Evolutionary conservation across 2,797 vertebrate genomes (phyloP).

Genomic region (Botia kubotai): DNA sequence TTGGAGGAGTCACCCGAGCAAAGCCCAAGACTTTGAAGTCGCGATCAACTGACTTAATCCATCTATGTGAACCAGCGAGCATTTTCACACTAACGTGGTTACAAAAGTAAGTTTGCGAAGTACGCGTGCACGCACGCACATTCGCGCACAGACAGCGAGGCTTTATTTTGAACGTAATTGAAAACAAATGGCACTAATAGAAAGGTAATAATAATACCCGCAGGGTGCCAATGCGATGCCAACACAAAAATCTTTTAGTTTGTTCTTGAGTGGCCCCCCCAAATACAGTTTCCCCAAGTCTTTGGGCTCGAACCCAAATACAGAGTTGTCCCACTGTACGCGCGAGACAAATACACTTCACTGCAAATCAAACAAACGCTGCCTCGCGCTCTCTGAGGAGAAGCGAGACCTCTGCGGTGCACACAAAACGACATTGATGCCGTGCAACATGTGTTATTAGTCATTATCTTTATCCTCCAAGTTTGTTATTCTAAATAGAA

Average conservation of each 20-base stretch:
- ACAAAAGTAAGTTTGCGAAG: not conserved
- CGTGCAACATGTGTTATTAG: slow-evolving; percentile 45
- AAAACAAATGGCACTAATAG: not conserved
- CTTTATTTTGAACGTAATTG: slow-evolving; percentile 19
- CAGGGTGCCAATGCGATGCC: slow-evolving; percentile 6
- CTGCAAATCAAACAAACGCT: slow-evolving; percentile 68
- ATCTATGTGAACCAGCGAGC: slow-evolving; percentile 32
- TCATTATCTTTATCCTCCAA: slow-evolving; percentile 34
- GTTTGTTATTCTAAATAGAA: slow-evolving; percentile 42
- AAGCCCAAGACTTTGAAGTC: slow-evolving; percentile 59
- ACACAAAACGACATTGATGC: slow-evolving; percentile 25
- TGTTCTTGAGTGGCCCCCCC: slow-evolving; percentile 38
- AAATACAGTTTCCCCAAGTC: not conserved
- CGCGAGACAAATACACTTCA: slow-evolving; percentile 57
- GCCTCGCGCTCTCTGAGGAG: slow-evolving; percentile 65
- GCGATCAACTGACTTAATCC: slow-evolving; percentile 44
- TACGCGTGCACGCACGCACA: not conserved
- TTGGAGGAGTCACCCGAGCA: slow-evolving; percentile 59
- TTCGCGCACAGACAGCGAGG: not conserved
- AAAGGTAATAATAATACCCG: slow-evolving; percentile 3
- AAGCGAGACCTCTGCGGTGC: slow-evolving; percentile 58
- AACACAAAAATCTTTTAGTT: slow-evolving; percentile 20
- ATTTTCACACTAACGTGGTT: slow-evolving; percentile 35
- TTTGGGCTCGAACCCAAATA: slow-evolving; percentile 48
- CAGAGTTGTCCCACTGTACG: slow-evolving; percentile 61